A percentile compares a stretch with the other conserved stretches of the same genome.
Evolutionary conservation across 2,113 vertebrate genomes (phyloP).

Genomic region (Oryzias woworae): DNA sequence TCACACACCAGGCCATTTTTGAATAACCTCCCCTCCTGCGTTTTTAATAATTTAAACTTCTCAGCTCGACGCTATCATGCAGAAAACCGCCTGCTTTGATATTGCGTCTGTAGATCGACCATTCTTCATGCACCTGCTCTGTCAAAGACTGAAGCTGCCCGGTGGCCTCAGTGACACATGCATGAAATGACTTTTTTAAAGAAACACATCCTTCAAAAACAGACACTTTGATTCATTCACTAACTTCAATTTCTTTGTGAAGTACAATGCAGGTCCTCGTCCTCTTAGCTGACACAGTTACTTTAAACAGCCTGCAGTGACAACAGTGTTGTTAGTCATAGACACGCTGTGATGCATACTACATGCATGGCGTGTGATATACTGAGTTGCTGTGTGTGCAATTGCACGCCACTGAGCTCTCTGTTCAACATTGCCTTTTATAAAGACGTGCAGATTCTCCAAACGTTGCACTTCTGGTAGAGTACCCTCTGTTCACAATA

Average conservation of each 20-base stretch:
- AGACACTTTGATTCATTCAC: constrained; percentile 40
- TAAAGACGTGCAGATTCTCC: no score
- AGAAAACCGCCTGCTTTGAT: constrained; percentile 49
- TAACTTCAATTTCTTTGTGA: constrained; percentile 28
- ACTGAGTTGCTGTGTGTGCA: no score
- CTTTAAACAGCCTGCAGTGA: no score
- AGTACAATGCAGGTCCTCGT: constrained; percentile 3
- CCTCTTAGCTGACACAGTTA: not conserved
- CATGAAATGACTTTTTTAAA: constrained; percentile 57
- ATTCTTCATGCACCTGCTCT: constrained; percentile 42
- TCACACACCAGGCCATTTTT: constrained; percentile 34
- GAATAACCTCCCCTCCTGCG: constrained; percentile 24
- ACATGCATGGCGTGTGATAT: no score
- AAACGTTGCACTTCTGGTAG: no score
- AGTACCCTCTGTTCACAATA: no score
- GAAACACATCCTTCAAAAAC: constrained; percentile 25
- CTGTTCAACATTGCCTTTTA: no score
- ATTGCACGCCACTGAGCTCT: no score
- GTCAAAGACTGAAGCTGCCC: constrained; percentile 47
- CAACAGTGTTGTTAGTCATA: no score
- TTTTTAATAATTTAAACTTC: constrained; percentile 50
- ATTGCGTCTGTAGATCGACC: constrained; percentile 32
- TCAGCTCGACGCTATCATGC: constrained; percentile 36
- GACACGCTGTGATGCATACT: no score
- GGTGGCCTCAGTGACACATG: constrained; percentile 34